Base-by-base conservation (phyloP, 2,888 invertebrate species). In the Trichogramma dendrolimi region DNA sequence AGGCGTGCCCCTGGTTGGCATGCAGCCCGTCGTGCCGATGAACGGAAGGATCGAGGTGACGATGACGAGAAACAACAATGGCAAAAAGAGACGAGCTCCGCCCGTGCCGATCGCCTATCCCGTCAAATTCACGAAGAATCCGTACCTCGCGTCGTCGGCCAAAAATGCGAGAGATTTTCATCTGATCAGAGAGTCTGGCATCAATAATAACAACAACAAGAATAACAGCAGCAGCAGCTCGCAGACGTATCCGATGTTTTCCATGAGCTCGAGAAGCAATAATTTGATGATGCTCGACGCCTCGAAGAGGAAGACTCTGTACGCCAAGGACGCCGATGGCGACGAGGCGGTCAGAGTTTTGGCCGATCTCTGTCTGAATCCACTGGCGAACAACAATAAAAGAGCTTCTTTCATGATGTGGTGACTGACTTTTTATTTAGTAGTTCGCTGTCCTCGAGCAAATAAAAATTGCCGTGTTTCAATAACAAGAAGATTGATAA, bases 1-100 rank as follows among this genome's bases (percentile, higher is more conserved):
- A 10, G 79, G 79, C 0, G 78, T 79, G 4, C 79, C 79, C 0
- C 60, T 79, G 7, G 75, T 79, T 0, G 79, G 79, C 4, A 79
- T 79, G 79, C 78, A 76, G 46, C 73, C 74, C 47, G 71, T 73
- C 38, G 73, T 38, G 11, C 1, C 44, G 6, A 42, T 41, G 3
- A 42, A 8, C 48, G 0, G 41, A 51, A 4, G 27, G 39, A 46
- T 6, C 55, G 38, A 11, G 4, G 39, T 41, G 14, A 41, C 38
- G 61, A 60, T 11, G 57, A 59, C 41, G 52, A 65, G 51, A 59
- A 54, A 56, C 58, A 62, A n/a, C 39, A 57, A n/a, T n/a, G 38
- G 38, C 5, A 61, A 46, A 47, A 62, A 62, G 27, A 55, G 64
- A 44, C 54, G 58, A 55, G 58, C 61, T 39, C 63, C 61, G n/a